Conservation (phyloP, 92 coral and sea anemone species). For the Palythoa heliodiscus region DNA sequence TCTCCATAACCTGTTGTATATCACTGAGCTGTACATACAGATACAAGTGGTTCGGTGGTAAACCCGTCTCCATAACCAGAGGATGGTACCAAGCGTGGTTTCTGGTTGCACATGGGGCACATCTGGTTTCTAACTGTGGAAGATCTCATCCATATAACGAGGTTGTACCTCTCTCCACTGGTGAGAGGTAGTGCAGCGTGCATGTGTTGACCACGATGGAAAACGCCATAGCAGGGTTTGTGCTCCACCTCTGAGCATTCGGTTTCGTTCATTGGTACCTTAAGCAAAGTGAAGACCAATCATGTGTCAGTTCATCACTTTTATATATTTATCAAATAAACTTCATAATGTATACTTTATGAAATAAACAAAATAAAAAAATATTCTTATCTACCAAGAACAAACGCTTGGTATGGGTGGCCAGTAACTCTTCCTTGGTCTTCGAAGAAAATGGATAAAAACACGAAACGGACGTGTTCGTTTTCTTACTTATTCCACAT, state of each 20-base stretch:
- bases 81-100: conserved; percentile 71
- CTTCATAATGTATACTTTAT: too few species aligned
- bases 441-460: too few species aligned
- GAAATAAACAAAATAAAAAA: too few species aligned
- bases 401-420: too few species aligned
- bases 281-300: neutral
- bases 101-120: conserved; percentile 88
- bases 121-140: conserved; percentile 75
- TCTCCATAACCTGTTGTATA: neutral
- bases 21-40: conserved; percentile 30
- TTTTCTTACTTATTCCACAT: too few species aligned
- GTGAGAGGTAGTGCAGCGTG: conserved; percentile 92
- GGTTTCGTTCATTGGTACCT: conserved; percentile 76
- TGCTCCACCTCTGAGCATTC: conserved; percentile 80
- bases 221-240: conserved; percentile 67
- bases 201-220: conserved; percentile 96
- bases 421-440: too few species aligned
- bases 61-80: conserved; percentile 86
- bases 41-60: conserved; percentile 36
- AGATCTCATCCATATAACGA: conserved; percentile 95
- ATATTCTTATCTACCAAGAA: too few species aligned
- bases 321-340: too few species aligned
- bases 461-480: too few species aligned
- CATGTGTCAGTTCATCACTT: neutral
- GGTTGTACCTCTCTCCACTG: conserved; percentile 81